phyloP scores from a whole-genome alignment of 2,797 vertebrate genomes.

The Pipistrellus nathusii region DNA sequence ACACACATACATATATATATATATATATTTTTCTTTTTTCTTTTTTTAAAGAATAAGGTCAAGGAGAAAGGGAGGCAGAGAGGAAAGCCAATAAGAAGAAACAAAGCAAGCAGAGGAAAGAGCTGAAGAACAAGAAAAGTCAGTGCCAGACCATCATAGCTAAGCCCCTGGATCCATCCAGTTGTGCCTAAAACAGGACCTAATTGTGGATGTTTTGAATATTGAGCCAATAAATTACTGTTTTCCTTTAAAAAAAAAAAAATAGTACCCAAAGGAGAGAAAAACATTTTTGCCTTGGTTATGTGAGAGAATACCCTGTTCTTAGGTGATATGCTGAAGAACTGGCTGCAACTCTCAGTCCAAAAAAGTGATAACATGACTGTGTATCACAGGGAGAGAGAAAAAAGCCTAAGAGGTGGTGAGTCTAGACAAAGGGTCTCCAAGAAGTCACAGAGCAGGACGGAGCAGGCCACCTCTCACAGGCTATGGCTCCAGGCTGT shows the following conservation, averaged over 20 bases:
- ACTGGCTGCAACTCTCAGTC: background rate
- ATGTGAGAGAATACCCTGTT: background rate
- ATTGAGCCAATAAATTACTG: background rate
- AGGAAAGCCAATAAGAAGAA: background rate
- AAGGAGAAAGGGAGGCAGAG: background rate
- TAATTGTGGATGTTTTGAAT: background rate
- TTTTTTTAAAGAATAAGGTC: background rate
- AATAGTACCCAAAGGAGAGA: background rate
- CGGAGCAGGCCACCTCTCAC: background rate
- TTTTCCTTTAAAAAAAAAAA: background rate
- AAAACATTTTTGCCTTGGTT: background rate
- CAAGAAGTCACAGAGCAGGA: background rate
- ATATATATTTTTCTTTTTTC: too few relatives aligned
- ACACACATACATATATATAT: too few relatives aligned
- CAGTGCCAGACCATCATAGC: background rate
- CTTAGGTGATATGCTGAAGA: background rate
- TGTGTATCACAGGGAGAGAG: background rate
- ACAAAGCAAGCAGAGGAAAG: background rate
- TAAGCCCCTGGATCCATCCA: background rate
- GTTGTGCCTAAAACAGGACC: background rate
- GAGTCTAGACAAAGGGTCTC: background rate
- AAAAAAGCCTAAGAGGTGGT: background rate
- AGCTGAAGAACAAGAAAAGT: background rate
- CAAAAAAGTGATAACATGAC: background rate
- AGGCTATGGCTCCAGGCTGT: accelerated